A percentile compares a stretch with the other conserved stretches of the same genome.
Evolutionary conservation across 2,888 invertebrate genomes (phyloP).

Genomic region (Acleris cristana): DNA sequence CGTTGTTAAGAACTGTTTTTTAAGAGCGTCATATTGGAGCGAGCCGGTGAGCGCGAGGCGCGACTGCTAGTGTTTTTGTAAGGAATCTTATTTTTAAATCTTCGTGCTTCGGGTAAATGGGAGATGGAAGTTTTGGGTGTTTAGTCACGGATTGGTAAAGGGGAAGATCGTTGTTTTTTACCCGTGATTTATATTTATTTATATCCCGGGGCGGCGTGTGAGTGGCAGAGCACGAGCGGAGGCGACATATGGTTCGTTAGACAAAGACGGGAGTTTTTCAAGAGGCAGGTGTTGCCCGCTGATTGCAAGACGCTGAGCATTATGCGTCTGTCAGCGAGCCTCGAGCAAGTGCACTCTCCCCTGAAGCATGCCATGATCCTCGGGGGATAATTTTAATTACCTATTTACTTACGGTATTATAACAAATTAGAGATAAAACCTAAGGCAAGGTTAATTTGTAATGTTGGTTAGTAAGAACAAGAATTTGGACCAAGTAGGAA

Average conservation of each 20-base stretch:
- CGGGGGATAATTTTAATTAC: slow-evolving; percentile 17
- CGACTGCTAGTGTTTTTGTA: slow-evolving; percentile 70
- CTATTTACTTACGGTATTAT: slow-evolving; percentile 14
- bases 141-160: slow-evolving; percentile 76
- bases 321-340: slow-evolving; percentile 43
- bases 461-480: too few species aligned
- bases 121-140: slow-evolving; percentile 67
- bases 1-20: slow-evolving; percentile 77
- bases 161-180: slow-evolving; percentile 67
- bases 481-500: too few species aligned
- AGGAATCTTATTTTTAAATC: slow-evolving; percentile 77
- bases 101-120: slow-evolving; percentile 68
- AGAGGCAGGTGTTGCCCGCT: slow-evolving; percentile 58
- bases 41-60: slow-evolving; percentile 66
- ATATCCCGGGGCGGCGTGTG: slow-evolving; percentile 52
- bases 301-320: slow-evolving; percentile 42
- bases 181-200: slow-evolving; percentile 61
- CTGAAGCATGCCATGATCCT: neutral
- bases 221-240: slow-evolving; percentile 60
- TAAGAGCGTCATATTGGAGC: slow-evolving; percentile 79
- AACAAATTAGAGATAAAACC: neutral
- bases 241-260: slow-evolving; percentile 74
- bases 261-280: slow-evolving; percentile 59
- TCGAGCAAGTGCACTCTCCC: slow-evolving; percentile 23
- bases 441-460: too few species aligned